Base-by-base conservation (phyloP, 2,888 invertebrate genomes). In the Hypomecis atomaria region DNA sequence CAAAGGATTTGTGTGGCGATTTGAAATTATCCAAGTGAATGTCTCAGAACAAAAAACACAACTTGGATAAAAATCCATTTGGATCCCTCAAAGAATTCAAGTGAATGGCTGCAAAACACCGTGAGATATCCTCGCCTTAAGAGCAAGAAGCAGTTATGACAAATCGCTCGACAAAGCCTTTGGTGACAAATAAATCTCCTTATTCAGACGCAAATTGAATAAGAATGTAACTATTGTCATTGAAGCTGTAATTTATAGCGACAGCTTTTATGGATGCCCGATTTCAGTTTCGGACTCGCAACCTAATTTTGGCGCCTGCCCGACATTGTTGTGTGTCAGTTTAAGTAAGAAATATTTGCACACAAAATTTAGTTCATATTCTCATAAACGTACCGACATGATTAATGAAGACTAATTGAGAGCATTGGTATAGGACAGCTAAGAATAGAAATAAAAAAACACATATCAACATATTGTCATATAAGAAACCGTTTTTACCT, bases 101-200 rank as follows among this genome's bases (percentile, higher is more conserved):
- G 23, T 23, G 23, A 3, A 23, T 3, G 23, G 23, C 1, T 23
- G 23, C 23, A 23, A 23, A 23, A 23, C 23, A 23, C 23, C 23
- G 3, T 23, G 3, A 3, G 23, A 3, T 23, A 23, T 1, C 23
- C 1, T 23, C 23, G 23, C 23, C 23, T 23, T 23, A 85, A 86
- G 85, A 80, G 78, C 81, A 71, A 77, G 78, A 82, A 83, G 83
- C 72, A 80, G 79, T 83, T 81, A 80, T 85, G 85, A 86, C 84
- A 85, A 87, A 88, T 88, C 75, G 78, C 71, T 74, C 77, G 70
- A 75, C 72, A 59, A 61, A 66, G 62, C 38, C 49, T 53, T 58
- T 61, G 64, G 72, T 62, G 71, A 70, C 71, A 70, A 50, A 66
- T 70, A 66, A 66, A 67, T 69, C 64, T 60, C 49, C 59, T 57